phyloP scores from a whole-genome alignment of 2,797 vertebrate genomes.

The Enteromius paludinosus region DNA sequence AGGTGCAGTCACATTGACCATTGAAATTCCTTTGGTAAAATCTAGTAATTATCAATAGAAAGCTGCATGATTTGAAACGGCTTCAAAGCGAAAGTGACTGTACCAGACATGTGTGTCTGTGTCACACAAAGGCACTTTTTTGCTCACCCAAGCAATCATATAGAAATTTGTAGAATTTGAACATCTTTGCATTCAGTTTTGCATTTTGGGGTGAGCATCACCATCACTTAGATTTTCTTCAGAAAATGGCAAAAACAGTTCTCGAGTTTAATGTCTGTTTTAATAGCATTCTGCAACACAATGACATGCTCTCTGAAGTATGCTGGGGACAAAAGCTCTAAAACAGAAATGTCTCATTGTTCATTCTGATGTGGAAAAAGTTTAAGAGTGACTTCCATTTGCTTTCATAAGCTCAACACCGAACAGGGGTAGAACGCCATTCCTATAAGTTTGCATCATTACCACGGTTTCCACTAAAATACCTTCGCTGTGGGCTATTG shows the following conservation, averaged over 20 bases:
- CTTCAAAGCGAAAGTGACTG: neutral
- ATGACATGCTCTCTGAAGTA: slow-evolving; percentile 35
- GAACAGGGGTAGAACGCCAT: slow-evolving; percentile 47
- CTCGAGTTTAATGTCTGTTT: neutral
- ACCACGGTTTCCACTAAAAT: slow-evolving; percentile 44
- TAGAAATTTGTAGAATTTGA: neutral
- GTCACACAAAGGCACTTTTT: neutral
- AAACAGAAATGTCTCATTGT: slow-evolving; percentile 31
- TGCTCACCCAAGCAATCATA: neutral
- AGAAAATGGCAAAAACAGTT: neutral
- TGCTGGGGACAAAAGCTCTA: slow-evolving; percentile 50
- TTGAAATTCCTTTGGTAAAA: neutral
- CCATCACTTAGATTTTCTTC: neutral
- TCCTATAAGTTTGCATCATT: slow-evolving; percentile 42
- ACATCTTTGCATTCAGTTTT: neutral
- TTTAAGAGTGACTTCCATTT: slow-evolving; percentile 39
- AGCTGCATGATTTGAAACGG: neutral
- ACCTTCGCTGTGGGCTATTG: slow-evolving; percentile 33
- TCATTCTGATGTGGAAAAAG: slow-evolving; percentile 56
- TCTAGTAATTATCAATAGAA: neutral
- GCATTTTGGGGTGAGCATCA: neutral
- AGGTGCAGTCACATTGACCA: neutral
- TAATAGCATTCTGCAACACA: neutral
- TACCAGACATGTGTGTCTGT: too few species aligned
- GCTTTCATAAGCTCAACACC: slow-evolving; percentile 40